Evolutionary conservation across 2,797 vertebrate species (phyloP), one percentile per base, ranked within the genome.

Genomic region (Taeniopygia guttata): DNA sequence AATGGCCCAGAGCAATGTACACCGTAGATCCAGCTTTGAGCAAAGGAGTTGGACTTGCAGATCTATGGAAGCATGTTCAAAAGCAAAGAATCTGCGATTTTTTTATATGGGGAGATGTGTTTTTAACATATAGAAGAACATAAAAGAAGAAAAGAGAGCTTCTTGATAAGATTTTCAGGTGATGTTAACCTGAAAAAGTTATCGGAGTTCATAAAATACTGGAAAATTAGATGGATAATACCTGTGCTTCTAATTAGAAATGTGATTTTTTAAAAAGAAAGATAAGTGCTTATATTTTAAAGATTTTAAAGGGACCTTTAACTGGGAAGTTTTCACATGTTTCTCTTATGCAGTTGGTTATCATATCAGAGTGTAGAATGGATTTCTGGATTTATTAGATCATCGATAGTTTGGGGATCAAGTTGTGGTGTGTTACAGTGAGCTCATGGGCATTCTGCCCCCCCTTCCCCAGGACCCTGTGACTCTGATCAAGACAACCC

Each of bases 371-470:
- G 17, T 52, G 3, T 68, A 62, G 67, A 89, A 68, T 21, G 23
- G 2, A 70, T 51, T 67, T 54, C 30, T 59, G 34, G 4, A 4
- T 70, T 80, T 84, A 42, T 9, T 70, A 55, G 25, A 23, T 48
- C 17, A 26, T 51, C 1, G 2, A 0, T 32, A 29, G 38, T 48
- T 79, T 52, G 1, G 3, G 13, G 4, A 40, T 62, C 6, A 17
- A 64, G 7, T 56, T 63, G 3, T 3, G 1, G n/a, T n/a, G n/a
- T n/a, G n/a, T n/a, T n/a, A n/a, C n/a, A n/a, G n/a, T n/a, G n/a
- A n/a, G n/a, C n/a, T n/a, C n/a, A n/a, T n/a, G n/a, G n/a, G n/a
- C n/a, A n/a, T n/a, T n/a, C n/a, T n/a, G n/a, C n/a, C n/a, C n/a
- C n/a, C n/a, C n/a, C n/a, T n/a, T n/a, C n/a, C n/a, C n/a, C n/a